Percentiles rank a stretch among this genome's conserved stretches.
phyloP scores from a whole-genome alignment of 2,888 invertebrate genomes.

The Philopedon plagiatum region DNA sequence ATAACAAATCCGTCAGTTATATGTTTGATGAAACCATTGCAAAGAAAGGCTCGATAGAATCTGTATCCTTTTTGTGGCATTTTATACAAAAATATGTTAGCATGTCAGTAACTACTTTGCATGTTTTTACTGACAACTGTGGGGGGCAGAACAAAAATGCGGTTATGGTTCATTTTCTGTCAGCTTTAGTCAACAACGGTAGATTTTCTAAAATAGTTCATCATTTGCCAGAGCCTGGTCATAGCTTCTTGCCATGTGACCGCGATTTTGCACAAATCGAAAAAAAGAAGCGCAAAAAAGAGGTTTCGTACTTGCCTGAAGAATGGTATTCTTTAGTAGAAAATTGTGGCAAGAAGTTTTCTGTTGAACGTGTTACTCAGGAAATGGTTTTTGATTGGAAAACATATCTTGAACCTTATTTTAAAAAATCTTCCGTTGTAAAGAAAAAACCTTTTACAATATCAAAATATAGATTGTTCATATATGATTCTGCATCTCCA shows the following conservation, averaged over 20 bases:
- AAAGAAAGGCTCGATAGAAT: constrained; percentile 38
- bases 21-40: constrained; percentile 46
- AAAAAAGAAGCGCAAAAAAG: no score
- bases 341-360: constrained; percentile 46
- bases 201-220: no score
- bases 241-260: no score
- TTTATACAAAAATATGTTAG: constrained; percentile 30
- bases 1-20: constrained; percentile 33
- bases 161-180: constrained; percentile 33
- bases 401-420: no score
- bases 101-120: constrained; percentile 12
- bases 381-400: constrained; percentile 39
- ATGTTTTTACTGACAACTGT: constrained; percentile 39
- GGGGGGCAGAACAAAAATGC: no score
- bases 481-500: no score
- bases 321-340: constrained; percentile 47
- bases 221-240: no score
- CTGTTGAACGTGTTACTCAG: constrained; percentile 34
- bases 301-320: constrained; percentile 43
- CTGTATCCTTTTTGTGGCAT: constrained; percentile 33
- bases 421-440: no score
- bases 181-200: constrained; percentile 23
- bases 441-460: no score
- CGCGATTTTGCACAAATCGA: no score
- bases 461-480: no score